phyloP scores from a whole-genome alignment of 2,113 vertebrate species.

The Hemibagrus wyckioides region DNA sequence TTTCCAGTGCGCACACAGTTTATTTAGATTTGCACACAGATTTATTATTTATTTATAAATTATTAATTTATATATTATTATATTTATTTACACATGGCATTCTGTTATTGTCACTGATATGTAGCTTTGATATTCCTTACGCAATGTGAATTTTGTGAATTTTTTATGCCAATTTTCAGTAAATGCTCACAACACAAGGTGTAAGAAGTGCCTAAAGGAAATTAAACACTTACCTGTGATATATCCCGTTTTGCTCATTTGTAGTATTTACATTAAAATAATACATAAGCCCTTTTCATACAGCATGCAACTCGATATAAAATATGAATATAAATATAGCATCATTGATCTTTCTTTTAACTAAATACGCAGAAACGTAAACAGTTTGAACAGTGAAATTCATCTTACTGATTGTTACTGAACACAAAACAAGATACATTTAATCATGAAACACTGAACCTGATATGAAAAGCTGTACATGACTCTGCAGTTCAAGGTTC shows the following conservation, averaged over 20 bases:
- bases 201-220: not conserved
- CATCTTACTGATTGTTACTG: not conserved
- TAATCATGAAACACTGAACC: not conserved
- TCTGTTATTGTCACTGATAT: not conserved
- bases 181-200: not conserved
- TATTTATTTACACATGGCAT: not conserved
- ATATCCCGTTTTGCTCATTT: not conserved
- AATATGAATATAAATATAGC: not conserved
- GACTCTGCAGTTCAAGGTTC: slow-evolving; percentile 11
- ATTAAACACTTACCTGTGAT: not conserved
- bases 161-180: not conserved
- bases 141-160: not conserved
- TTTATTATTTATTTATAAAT: too few species aligned
- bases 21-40: not conserved
- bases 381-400: not conserved
- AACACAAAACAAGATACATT: not conserved
- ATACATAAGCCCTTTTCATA: not conserved
- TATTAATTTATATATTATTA: too few species aligned
- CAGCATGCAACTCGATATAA: not conserved
- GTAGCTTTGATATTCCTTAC: not conserved
- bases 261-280: not conserved
- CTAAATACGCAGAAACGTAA: not conserved
- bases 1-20: not conserved
- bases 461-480: not conserved
- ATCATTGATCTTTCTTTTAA: not conserved